Percentiles rank a stretch among this genome's conserved stretches.
These are phyloP conservation scores for Campylomormyrus numenius DNA, from an alignment of 2,113 vertebrate genomes.

Conservation along the genomic window DNA sequence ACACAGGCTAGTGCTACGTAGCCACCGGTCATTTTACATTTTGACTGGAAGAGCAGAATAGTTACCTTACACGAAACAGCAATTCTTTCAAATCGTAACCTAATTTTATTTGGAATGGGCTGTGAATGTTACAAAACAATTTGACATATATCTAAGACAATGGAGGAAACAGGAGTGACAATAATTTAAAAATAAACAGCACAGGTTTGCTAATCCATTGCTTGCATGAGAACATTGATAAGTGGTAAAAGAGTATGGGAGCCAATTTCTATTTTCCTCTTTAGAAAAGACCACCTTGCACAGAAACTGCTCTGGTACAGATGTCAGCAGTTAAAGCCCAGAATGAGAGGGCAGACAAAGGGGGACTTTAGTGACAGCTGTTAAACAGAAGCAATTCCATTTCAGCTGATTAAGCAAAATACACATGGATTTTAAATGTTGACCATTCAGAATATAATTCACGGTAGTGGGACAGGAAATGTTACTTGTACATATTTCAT, in stretches of 20 bases:
- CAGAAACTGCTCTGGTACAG: slow-evolving; percentile 6
- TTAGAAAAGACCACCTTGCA: not conserved
- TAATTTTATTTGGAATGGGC: not conserved
- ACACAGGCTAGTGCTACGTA: not conserved
- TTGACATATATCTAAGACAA: not conserved
- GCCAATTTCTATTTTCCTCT: not conserved
- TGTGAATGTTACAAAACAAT: not conserved
- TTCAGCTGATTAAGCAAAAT: slow-evolving; percentile 4
- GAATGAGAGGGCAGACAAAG: not conserved
- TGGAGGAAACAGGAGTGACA: not conserved
- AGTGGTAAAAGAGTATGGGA: not conserved
- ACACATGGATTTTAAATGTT: not conserved
- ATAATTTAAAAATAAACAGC: not conserved
- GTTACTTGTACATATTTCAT: not conserved
- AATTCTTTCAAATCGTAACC: not conserved
- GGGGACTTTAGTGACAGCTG: slow-evolving; percentile 1
- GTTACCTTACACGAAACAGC: not conserved
- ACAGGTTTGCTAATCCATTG: not conserved
- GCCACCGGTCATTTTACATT: not conserved
- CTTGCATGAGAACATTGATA: not conserved
- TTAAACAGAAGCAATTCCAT: not conserved
- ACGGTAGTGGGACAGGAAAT: not conserved
- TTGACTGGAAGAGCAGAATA: not conserved
- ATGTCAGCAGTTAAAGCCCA: not conserved
- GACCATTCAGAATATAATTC: not conserved